phyloP scores from a whole-genome alignment of 2,888 invertebrate species.

The Nomada ferruginata region DNA sequence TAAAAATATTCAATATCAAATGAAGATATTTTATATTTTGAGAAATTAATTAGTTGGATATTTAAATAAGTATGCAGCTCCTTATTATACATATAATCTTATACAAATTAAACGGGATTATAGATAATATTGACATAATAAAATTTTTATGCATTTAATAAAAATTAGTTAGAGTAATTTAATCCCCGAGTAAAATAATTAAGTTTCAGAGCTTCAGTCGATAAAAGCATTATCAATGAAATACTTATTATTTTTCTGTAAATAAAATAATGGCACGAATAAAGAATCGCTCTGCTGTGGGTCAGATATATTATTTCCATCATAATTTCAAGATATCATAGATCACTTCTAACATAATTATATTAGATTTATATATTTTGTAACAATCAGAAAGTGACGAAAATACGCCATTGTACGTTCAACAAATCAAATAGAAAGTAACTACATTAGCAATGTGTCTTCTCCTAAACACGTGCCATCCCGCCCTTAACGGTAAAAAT shows the following conservation, averaged over 20 bases:
- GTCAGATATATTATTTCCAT: slow-evolving; percentile 66
- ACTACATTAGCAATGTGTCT: slow-evolving; percentile 62
- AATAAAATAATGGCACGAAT: slow-evolving; percentile 28
- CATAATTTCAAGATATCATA: slow-evolving; percentile 69
- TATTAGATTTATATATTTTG: slow-evolving; percentile 60
- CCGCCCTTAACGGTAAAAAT: slow-evolving; percentile 58
- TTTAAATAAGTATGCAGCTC: slow-evolving; percentile 43
- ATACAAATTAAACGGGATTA: slow-evolving; percentile 44
- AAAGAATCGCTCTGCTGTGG: slow-evolving; percentile 45
- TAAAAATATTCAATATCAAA: slow-evolving; percentile 35
- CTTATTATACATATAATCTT: slow-evolving; percentile 30
- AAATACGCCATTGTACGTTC: slow-evolving; percentile 62
- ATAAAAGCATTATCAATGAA: not conserved
- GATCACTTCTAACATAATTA: slow-evolving; percentile 70
- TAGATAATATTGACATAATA: slow-evolving; percentile 60
- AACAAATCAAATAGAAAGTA: slow-evolving; percentile 68
- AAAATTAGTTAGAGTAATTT: slow-evolving; percentile 32
- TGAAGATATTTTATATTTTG: slow-evolving; percentile 47
- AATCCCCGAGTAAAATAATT: slow-evolving; percentile 46
- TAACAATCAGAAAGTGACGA: slow-evolving; percentile 67
- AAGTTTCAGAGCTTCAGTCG: not conserved
- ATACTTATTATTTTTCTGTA: not conserved
- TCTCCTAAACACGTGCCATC: slow-evolving; percentile 59
- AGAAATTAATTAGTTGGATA: slow-evolving; percentile 48
- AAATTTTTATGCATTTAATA: slow-evolving; percentile 54